Percentiles rank a stretch among this genome's conserved stretches.
These are phyloP conservation scores for Leptopilina boulardi DNA, from an alignment of 1,140 invertebrate species.

Conservation along the genomic window DNA sequence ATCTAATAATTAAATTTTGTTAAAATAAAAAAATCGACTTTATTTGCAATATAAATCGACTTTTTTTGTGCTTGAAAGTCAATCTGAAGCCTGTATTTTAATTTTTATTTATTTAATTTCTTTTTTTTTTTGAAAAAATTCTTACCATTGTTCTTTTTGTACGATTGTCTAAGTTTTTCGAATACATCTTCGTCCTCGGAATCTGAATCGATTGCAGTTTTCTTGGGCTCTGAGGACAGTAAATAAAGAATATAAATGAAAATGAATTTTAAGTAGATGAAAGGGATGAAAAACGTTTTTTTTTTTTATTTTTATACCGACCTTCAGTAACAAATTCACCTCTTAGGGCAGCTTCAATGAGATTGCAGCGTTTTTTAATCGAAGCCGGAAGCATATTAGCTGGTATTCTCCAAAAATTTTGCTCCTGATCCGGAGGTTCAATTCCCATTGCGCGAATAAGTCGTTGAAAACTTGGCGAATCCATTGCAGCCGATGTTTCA, in stretches of 20 bases:
- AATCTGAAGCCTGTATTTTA: too few species aligned
- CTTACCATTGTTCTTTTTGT: constrained; percentile 37
- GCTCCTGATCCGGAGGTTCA: constrained; percentile 79
- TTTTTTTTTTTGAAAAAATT: not conserved
- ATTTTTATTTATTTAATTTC: too few species aligned
- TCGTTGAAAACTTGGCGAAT: constrained; percentile 77
- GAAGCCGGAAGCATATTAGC: constrained; percentile 72
- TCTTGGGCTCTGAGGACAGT: constrained; percentile 5
- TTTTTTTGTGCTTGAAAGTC: too few species aligned
- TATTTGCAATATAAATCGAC: too few species aligned
- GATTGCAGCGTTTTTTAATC: constrained; percentile 70
- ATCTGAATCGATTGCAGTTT: constrained; percentile 43
- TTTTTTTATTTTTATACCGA: constrained; percentile 49
- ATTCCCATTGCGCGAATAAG: constrained; percentile 79
- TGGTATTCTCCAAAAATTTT: constrained; percentile 81
- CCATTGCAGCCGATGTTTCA: constrained; percentile 78
- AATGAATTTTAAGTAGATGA: constrained; percentile 21
- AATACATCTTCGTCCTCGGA: constrained; percentile 58
- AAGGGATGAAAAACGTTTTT: constrained; percentile 22
- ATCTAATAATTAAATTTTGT: too few species aligned
- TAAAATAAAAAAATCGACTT: too few species aligned
- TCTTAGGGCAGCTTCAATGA: constrained; percentile 72
- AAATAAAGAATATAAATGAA: constrained; percentile 24
- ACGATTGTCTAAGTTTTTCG: constrained; percentile 60
- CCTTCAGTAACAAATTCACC: constrained; percentile 68